Percentiles rank a stretch among this genome's conserved stretches.
These are phyloP conservation scores for Erannis defoliaria DNA, from an alignment of 2,888 invertebrate genomes.

Conservation along the genomic window DNA sequence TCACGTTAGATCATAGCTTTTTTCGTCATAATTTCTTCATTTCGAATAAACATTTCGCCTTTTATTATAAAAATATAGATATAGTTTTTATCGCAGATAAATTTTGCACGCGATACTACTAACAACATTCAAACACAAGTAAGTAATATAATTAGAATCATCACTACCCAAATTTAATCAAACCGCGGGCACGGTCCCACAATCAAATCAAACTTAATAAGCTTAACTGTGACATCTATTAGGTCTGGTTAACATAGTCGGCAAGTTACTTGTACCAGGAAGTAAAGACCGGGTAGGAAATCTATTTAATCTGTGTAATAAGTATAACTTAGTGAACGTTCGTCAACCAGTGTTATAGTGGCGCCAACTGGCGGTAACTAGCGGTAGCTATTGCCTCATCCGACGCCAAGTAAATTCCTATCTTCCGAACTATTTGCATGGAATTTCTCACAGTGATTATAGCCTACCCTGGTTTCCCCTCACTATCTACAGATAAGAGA, in stretches of 20 bases:
- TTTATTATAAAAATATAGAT: too few relatives aligned
- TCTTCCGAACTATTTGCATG: neutral
- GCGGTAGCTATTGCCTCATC: neutral
- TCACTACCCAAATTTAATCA: conserved; percentile 26
- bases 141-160: conserved; percentile 6
- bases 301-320: neutral
- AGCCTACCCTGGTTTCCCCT: neutral
- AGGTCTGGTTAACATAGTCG: conserved; percentile 34
- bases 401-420: neutral
- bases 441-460: neutral
- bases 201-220: conserved; percentile 38
- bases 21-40: too few relatives aligned
- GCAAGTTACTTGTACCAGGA: conserved; percentile 3
- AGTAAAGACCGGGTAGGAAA: neutral
- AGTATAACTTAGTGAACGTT: neutral
- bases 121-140: neutral
- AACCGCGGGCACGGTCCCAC: conserved; percentile 15
- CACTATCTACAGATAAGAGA: too few relatives aligned
- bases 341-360: neutral
- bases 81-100: too few relatives aligned
- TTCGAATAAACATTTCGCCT: too few relatives aligned
- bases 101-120: neutral
- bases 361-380: neutral
- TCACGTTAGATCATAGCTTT: too few relatives aligned
- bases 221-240: conserved; percentile 42